phyloP scores from a whole-genome alignment of 2,113 vertebrate species.

The Etheostoma spectabile region DNA sequence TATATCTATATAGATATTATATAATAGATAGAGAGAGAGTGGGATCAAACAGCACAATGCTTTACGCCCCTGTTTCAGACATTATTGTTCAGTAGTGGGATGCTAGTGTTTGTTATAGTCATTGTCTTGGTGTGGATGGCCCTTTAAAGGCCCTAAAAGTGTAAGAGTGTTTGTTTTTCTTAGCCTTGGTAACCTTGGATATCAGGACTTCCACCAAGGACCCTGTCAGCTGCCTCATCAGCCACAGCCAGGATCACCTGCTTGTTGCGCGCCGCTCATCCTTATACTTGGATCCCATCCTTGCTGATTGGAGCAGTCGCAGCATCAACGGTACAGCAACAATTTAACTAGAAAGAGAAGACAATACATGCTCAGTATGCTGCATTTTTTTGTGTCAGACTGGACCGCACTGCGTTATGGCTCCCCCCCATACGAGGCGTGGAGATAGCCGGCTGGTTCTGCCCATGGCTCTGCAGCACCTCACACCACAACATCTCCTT shows the following conservation, averaged over 20 bases:
- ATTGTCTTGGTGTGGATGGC: too few relatives aligned
- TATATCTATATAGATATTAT: too few relatives aligned
- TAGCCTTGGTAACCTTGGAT: constrained; percentile 83
- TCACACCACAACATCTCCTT: constrained; percentile 66
- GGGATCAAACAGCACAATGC: too few relatives aligned
- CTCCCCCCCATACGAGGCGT: constrained; percentile 52
- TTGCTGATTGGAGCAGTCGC: constrained; percentile 84
- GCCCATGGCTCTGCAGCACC: constrained; percentile 60
- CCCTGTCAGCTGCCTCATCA: constrained; percentile 78
- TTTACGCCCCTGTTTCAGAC: too few relatives aligned
- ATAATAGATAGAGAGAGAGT: too few relatives aligned
- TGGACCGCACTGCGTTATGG: constrained; percentile 70
- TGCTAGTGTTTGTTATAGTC: too few relatives aligned
- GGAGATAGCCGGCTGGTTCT: constrained; percentile 54
- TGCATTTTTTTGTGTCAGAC: constrained; percentile 47
- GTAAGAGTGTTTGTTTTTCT: not conserved
- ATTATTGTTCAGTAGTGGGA: too few relatives aligned
- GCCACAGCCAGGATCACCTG: constrained; percentile 78
- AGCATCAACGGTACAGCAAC: constrained; percentile 81
- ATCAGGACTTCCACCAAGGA: constrained; percentile 86
- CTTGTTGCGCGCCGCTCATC: constrained; percentile 74
- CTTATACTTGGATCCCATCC: constrained; percentile 81
- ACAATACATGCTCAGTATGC: not conserved
- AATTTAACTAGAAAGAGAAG: not conserved
- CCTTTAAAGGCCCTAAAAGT: too few relatives aligned